Evolutionary conservation across 2,797 vertebrate genomes (phyloP), one percentile per base, ranked within the genome.

Genomic region (Lindbergichthys nudifrons): DNA sequence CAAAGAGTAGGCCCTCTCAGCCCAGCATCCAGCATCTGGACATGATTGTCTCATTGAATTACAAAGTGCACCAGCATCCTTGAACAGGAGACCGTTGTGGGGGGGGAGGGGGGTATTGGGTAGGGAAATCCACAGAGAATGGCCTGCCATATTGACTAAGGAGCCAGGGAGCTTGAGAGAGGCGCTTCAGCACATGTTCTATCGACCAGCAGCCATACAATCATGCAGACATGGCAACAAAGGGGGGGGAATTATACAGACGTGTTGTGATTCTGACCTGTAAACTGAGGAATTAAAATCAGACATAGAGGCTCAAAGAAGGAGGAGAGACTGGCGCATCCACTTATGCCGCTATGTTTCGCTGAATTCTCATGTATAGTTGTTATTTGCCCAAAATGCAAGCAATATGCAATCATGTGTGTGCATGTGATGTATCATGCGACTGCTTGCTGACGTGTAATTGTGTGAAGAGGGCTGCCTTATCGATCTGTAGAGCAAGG

Each of bases 391-490:
- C 12, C 21, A 56, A 8, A 64, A 67, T 36, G 65, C 59, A 39
- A 8, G 62, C 75, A 54, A 75, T 77, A 70, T 75, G 77, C 80
- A 86, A 89, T 86, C 87, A 76, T 58, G 77, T 30, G 19, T 72
- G 80, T 87, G 60, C 64, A n/a, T 75, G 77, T 72, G 82, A 92
- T 90, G 86, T 70, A 89, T 92, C 82, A 88, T 79, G 78, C 65
- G 62, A 83, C 77, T 74, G 77, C 87, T 81, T 82, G 88, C 85
- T 91, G 93, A 94, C 91, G 84, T 93, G 94, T 94, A 94, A 95
- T 95, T 93, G 94, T 90, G 93, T 86, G 91, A 94, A 93, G 88
- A 92, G 90, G 86, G 87, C 87, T 86, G 84, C 76, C 73, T 84
- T 94, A 95, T 95, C 79, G 94, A 95, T 94, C 90, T 58, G 73